These are phyloP conservation scores for Diarsia dahlii DNA, from an alignment of 2,888 invertebrate genomes.

Conservation along the genomic window DNA sequence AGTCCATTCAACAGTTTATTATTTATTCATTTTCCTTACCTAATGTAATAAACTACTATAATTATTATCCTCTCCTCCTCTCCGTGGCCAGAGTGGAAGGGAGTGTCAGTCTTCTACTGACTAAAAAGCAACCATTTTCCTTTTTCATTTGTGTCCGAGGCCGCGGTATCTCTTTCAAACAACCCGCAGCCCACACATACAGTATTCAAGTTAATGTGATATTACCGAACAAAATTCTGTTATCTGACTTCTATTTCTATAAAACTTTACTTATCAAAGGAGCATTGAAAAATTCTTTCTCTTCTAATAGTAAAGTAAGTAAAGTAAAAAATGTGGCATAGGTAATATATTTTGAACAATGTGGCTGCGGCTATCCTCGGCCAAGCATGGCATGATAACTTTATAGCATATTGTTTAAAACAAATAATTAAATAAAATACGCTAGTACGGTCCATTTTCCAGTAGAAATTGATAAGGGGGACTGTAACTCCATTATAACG, in stretches of 20 bases:
- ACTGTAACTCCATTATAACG: neutral
- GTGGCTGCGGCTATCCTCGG: neutral
- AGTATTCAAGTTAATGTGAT: neutral
- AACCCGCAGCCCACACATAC: too few species aligned
- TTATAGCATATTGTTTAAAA: conserved; percentile 6
- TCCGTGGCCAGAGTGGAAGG: too few species aligned
- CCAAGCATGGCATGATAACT: conserved; percentile 19
- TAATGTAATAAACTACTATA: neutral
- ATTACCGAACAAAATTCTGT: neutral
- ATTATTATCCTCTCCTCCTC: neutral
- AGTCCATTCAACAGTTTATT: neutral
- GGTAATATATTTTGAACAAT: conserved; percentile 21
- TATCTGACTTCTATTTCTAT: neutral
- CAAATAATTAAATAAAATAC: neutral
- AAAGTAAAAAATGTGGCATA: neutral
- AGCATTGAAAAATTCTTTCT: neutral
- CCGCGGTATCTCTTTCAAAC: too few species aligned
- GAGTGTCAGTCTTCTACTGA: too few species aligned
- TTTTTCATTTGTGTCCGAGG: too few species aligned
- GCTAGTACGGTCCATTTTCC: neutral
- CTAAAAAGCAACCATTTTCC: too few species aligned
- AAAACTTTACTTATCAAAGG: neutral
- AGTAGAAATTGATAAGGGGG: neutral
- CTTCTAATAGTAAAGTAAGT: neutral
- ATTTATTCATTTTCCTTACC: neutral